Evolutionary conservation across 2,888 invertebrate genomes (phyloP), one percentile per base, ranked within the genome.

Genomic region (Dendrolimus houi): DNA sequence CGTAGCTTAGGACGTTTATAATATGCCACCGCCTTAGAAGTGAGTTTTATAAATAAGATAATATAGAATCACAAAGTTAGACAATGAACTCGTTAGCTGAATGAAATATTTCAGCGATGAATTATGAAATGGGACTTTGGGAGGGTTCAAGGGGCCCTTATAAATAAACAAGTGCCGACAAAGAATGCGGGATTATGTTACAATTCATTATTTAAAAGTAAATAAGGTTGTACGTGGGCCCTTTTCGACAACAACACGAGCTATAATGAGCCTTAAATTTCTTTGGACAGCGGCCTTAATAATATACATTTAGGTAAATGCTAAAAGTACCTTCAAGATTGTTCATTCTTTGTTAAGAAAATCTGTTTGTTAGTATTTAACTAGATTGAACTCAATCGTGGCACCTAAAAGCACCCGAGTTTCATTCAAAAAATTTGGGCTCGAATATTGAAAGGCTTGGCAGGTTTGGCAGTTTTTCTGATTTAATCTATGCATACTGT

Each of bases 31-130:
- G 14, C 1, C 14, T 14, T 14, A 1, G 14, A 1, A 14, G 14
- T 14, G 14, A 14, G 14, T 14, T 14, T 14, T 14, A 14, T 14
- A 14, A 14, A 81, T 75, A 78, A 74, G 75, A 75, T 77, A 83
- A 82, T 82, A 80, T 81, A 75, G 72, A 76, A 74, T 80, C 77
- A 77, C 77, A 79, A 78, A 77, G 74, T 80, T 72, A 74, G 69
- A 79, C 75, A 80, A 78, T 80, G 74, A 72, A 69, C 73, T 77
- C 79, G 77, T 81, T 77, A 77, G 62, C 62, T 67, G 72, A 74
- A 72, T 77, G 70, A 77, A 79, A 76, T 78, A 74, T 74, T 79
- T 76, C 72, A 72, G 71, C 69, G 47, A 75, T 71, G 75, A 75
- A 77, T 77, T 73, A 71, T 47, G 47, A 47, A 12, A 47, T 12